Conservation (phyloP, 2,888 invertebrate genomes). For the Artemia sp. region DNA sequence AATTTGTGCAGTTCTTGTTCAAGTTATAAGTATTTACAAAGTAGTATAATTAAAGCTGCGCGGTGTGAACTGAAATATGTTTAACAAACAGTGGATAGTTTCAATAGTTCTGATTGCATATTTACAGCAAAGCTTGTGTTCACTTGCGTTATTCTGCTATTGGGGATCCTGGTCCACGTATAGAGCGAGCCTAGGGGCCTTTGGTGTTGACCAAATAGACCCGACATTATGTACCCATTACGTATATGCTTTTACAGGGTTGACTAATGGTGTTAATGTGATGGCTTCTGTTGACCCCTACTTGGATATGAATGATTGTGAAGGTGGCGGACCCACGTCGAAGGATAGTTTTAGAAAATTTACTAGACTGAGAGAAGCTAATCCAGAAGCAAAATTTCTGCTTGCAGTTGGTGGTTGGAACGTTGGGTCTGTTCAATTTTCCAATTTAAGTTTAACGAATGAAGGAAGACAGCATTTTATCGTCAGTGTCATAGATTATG, state of each 20-base stretch:
- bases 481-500: constrained; percentile 20
- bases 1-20: too few species aligned
- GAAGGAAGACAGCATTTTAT: constrained; percentile 28
- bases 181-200: not conserved
- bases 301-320: constrained; percentile 6
- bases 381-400: constrained; percentile 34
- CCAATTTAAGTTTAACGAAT: constrained; percentile 33
- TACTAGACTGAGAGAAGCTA: constrained; percentile 31
- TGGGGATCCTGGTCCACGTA: constrained; percentile 1
- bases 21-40: too few species aligned
- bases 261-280: not conserved
- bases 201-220: not conserved
- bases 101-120: too few species aligned
- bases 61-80: too few species aligned
- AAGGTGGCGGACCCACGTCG: not conserved
- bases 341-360: constrained; percentile 2
- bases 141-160: not conserved
- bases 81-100: too few species aligned
- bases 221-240: not conserved
- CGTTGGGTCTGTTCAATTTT: constrained; percentile 33
- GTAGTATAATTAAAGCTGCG: too few species aligned
- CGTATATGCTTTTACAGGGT: not conserved
- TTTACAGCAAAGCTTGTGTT: too few species aligned
- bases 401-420: constrained; percentile 39
- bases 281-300: constrained; percentile 10